A percentile compares a stretch with the other conserved stretches of the same genome.
Evolutionary conservation across 2,797 vertebrate species (phyloP).

Genomic region (Sebastiscus albofasciatus): DNA sequence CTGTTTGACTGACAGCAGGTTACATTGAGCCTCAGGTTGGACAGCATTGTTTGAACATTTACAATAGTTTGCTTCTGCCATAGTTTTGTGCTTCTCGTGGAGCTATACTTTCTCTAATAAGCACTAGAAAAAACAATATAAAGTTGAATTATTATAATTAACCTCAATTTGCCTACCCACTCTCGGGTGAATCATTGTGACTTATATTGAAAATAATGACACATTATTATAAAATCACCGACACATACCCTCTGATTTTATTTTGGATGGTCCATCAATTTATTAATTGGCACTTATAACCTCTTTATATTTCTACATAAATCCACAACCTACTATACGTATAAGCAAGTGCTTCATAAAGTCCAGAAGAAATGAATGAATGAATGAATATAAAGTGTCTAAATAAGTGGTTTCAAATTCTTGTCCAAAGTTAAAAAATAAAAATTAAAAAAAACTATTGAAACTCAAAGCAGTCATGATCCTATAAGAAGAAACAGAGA

Average conservation of each 20-base stretch:
- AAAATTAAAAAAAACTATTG: neutral
- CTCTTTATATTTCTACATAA: neutral
- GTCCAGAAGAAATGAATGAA: neutral
- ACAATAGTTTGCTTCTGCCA: neutral
- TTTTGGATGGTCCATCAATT: neutral
- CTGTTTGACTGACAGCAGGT: neutral
- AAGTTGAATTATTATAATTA: neutral
- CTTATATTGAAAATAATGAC: neutral
- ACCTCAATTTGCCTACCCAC: neutral
- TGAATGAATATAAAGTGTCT: neutral
- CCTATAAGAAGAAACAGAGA: neutral
- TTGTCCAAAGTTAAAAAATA: neutral
- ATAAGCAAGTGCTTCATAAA: neutral
- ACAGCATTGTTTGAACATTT: neutral
- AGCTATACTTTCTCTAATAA: neutral
- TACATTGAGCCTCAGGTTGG: neutral
- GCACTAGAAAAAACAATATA: neutral
- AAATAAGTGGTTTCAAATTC: neutral
- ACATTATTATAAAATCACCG: neutral
- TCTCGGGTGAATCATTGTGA: neutral
- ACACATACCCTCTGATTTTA: neutral
- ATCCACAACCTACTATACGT: neutral
- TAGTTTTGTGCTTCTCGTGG: neutral
- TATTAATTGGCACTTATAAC: neutral
- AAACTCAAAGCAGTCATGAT: neutral